phyloP scores from a whole-genome alignment of 2,113 vertebrate species.

The Electrona antarctica region DNA sequence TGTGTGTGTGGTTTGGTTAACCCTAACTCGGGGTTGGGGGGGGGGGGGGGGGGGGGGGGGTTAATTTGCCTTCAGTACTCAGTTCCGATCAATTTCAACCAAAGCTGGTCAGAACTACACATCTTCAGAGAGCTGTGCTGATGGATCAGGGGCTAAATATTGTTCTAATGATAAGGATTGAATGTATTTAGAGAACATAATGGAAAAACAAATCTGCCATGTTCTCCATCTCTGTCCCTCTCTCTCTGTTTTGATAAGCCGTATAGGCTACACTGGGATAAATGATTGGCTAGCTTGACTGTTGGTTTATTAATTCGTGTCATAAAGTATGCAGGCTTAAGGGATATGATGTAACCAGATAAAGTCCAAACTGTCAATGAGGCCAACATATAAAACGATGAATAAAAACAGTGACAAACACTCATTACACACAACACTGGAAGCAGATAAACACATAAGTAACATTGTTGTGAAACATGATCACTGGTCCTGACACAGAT shows the following conservation, averaged over 20 bases:
- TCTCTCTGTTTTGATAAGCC: background rate
- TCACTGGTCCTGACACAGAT: background rate
- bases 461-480: background rate
- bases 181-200: background rate
- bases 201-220: background rate
- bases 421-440: background rate
- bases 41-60: too few relatives aligned
- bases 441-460: background rate
- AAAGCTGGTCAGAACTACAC: too few relatives aligned
- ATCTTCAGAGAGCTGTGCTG: too few relatives aligned
- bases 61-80: too few relatives aligned
- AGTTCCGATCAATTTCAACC: too few relatives aligned
- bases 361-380: too few relatives aligned
- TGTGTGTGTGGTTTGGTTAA: background rate
- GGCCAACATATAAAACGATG: background rate
- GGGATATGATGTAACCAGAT: constrained; percentile 25
- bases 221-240: background rate
- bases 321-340: constrained; percentile 10
- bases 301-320: constrained; percentile 22
- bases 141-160: background rate
- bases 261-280: background rate
- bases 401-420: background rate
- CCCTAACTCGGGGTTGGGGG: too few relatives aligned
- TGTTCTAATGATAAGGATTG: background rate
- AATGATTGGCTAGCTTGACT: background rate